phyloP scores from a whole-genome alignment of 2,113 vertebrate genomes.

The Nettapus auritus region DNA sequence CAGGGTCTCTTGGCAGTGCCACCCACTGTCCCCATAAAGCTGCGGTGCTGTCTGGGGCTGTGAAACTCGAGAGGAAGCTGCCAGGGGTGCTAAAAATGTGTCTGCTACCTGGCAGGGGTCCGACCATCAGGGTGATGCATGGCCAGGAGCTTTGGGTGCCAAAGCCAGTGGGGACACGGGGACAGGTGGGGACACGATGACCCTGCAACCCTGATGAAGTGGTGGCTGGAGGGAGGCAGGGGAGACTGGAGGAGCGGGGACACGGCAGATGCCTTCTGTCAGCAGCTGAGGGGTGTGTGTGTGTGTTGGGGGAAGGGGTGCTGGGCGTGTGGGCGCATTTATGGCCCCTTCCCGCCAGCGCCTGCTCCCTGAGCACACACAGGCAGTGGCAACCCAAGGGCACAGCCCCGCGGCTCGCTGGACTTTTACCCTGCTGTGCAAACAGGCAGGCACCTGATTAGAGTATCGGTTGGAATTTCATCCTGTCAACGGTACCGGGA shows the following conservation, averaged over 20 bases:
- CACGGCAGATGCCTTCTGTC: constrained; percentile 7
- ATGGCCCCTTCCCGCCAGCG: constrained; percentile 49
- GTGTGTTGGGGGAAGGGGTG: constrained; percentile 52
- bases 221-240: neutral
- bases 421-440: constrained; percentile 71
- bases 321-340: constrained; percentile 48
- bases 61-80: neutral
- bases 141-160: neutral
- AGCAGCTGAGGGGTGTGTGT: constrained; percentile 24
- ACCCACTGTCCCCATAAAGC: neutral
- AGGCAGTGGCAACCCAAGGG: constrained; percentile 20
- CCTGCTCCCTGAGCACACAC: constrained; percentile 58
- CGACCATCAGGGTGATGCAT: neutral
- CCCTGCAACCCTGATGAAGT: neutral
- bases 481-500: constrained; percentile 41
- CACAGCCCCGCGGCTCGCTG: neutral
- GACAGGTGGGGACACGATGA: neutral
- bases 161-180: neutral
- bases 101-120: neutral
- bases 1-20: neutral
- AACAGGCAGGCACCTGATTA: constrained; percentile 63
- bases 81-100: neutral
- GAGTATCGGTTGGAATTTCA: constrained; percentile 61
- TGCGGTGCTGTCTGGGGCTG: neutral
- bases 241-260: neutral